Evolutionary conservation across 1,140 invertebrate genomes (phyloP), one percentile per base, ranked within the genome.

Genomic region (Brachionus manjavacas): DNA sequence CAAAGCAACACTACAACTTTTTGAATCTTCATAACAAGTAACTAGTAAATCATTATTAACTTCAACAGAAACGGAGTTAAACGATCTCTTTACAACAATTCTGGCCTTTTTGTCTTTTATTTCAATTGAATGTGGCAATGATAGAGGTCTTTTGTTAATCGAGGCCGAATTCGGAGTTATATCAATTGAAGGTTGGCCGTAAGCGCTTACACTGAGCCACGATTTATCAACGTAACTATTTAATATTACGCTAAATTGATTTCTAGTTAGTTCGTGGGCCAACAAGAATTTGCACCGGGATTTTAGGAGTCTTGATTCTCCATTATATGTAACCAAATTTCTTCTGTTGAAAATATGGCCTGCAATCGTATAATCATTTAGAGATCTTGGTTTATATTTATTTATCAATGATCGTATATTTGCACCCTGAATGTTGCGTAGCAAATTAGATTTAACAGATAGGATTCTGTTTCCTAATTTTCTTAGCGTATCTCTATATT

Each of bases 11-110:
- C 35, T 64, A 64, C 79, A 81, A 43, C 49, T 64, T 14, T 81
- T 81, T n/a, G 79, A 81, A 68, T 81, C 79, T 41, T 81, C 52
- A 46, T 68, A 81, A 7, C 79, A 81, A 25, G 72, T 76, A 3
- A 81, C 79, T 7, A 64, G 39, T 16, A 81, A 39, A 41, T 81
- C 79, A 12, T 81, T 81, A 28, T 81, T 68, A 2, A 81, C 31
- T 81, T 68, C 23, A 0, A 81, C 49, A 28, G 49, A 41, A 9
- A 81, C 20, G 4, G 52, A 60, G 28, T 81, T 81, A 20, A 31
- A 35, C 12, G 35, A 60, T 39, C 39, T 16, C 14, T 64, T 81
- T 0, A 81, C 52, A 8, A 41, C 23, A 25, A 81, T 46, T 49
- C n/a, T 46, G 20, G 52, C 79, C 14, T 60, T 64, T 28, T 81